Evolutionary conservation across 2,888 invertebrate genomes (phyloP).

Genomic region (Epinotia brunnichana): DNA sequence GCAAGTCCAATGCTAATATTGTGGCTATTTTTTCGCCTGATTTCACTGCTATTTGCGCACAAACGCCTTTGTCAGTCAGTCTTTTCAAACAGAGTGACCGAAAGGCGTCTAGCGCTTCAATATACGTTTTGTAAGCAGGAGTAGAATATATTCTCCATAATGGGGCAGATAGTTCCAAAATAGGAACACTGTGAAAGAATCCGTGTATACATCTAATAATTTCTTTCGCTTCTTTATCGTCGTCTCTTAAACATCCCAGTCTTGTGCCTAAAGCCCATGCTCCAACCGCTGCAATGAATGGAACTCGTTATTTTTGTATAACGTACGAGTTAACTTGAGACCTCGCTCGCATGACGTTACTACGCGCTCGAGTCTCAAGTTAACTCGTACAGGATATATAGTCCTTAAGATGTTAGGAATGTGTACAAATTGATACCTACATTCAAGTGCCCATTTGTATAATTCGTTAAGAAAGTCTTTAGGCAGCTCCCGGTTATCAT

Average conservation of each 20-base stretch:
- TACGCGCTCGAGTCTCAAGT: no score
- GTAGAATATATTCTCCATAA: constrained; percentile 90
- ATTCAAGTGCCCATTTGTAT: constrained; percentile 92
- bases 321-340: no score
- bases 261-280: constrained; percentile 92
- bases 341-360: no score
- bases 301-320: neutral
- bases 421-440: constrained; percentile 81
- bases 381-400: no score
- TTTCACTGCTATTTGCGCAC: constrained; percentile 70
- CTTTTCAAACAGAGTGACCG: constrained; percentile 83
- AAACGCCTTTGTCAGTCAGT: constrained; percentile 75
- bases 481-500: constrained; percentile 86
- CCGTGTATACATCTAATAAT: constrained; percentile 90
- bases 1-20: constrained; percentile 89
- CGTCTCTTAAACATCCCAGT: constrained; percentile 88
- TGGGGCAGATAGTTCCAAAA: constrained; percentile 89
- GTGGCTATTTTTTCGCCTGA: constrained; percentile 83
- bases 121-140: constrained; percentile 87
- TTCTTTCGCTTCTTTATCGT: constrained; percentile 88
- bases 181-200: constrained; percentile 90
- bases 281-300: constrained; percentile 86
- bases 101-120: constrained; percentile 88
- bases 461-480: constrained; percentile 87
- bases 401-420: constrained; percentile 23